Conservation (phyloP, 2,113 vertebrate species). For the Hippocampus barbouri region DNA sequence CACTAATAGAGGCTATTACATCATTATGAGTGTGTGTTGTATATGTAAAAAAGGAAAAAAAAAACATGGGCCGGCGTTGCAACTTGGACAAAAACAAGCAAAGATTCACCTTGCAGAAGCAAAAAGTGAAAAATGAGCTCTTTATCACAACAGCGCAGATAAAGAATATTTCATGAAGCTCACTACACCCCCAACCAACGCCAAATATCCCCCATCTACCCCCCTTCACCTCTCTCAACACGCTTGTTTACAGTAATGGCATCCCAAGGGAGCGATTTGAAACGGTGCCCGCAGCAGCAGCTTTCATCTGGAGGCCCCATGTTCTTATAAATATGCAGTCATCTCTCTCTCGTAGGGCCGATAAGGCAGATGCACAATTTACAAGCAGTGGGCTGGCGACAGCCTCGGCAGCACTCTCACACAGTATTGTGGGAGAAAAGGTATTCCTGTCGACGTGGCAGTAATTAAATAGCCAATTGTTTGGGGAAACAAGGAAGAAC, state of each 20-base stretch:
- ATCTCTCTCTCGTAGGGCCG: constrained; percentile 44
- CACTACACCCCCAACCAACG: not conserved
- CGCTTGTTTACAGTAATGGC: constrained; percentile 52
- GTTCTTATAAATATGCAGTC: constrained; percentile 53
- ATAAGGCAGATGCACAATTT: constrained; percentile 59
- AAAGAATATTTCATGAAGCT: constrained; percentile 28
- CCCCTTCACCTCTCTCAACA: constrained; percentile 34
- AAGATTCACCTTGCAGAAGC: constrained; percentile 15
- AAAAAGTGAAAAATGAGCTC: constrained; percentile 25
- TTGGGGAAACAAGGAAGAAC: constrained; percentile 1
- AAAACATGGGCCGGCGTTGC: constrained; percentile 3
- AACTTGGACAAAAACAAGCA: constrained; percentile 18
- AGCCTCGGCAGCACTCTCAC: not conserved
- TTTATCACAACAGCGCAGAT: constrained; percentile 39
- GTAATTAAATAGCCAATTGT: constrained; percentile 28
- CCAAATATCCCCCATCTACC: not conserved
- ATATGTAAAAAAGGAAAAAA: not conserved
- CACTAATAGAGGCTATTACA: not conserved
- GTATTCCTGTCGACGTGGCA: not conserved
- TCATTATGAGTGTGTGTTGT: not conserved
- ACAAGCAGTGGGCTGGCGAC: constrained; percentile 32
- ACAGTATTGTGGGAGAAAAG: not conserved
- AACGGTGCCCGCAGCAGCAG: constrained; percentile 35
- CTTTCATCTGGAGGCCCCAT: constrained; percentile 40
- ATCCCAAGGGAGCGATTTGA: constrained; percentile 53